Evolutionary conservation across 2,888 invertebrate species (phyloP).

Genomic region (Clitarchus hookeri): DNA sequence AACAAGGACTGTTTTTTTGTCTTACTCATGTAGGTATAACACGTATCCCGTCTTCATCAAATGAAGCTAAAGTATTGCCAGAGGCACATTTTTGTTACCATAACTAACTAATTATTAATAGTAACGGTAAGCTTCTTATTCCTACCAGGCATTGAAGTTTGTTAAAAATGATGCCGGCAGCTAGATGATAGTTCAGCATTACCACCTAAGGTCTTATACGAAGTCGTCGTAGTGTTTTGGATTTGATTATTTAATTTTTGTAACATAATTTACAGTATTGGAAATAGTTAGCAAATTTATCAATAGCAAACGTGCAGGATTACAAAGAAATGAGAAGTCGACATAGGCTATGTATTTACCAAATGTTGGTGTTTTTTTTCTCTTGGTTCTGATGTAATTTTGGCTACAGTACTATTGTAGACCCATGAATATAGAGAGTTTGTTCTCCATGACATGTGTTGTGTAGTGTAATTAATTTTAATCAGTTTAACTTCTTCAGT

Average conservation of each 20-base stretch:
- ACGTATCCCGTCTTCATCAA: constrained; percentile 7
- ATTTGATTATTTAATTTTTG: neutral
- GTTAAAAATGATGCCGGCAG: constrained; percentile 4
- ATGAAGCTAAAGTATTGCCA: constrained; percentile 14
- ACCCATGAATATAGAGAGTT: too few species aligned
- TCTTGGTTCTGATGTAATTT: too few species aligned
- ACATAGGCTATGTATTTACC: neutral
- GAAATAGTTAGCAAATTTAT: neutral
- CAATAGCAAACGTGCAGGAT: neutral
- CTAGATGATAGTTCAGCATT: neutral
- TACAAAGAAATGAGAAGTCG: neutral
- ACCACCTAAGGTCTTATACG: neutral
- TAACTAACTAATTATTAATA: constrained; percentile 21
- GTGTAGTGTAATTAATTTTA: too few species aligned
- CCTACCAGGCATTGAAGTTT: neutral
- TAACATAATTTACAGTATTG: neutral
- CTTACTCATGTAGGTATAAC: constrained; percentile 8
- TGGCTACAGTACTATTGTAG: too few species aligned
- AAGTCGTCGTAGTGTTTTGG: neutral
- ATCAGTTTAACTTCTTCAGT: too few species aligned
- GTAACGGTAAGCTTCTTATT: constrained; percentile 3
- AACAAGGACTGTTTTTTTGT: neutral
- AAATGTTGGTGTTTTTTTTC: too few species aligned
- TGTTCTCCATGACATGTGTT: too few species aligned
- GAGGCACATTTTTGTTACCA: constrained; percentile 19